Conservation (phyloP, 2,888 invertebrate species). For the Drosophila cyrtoloma region DNA sequence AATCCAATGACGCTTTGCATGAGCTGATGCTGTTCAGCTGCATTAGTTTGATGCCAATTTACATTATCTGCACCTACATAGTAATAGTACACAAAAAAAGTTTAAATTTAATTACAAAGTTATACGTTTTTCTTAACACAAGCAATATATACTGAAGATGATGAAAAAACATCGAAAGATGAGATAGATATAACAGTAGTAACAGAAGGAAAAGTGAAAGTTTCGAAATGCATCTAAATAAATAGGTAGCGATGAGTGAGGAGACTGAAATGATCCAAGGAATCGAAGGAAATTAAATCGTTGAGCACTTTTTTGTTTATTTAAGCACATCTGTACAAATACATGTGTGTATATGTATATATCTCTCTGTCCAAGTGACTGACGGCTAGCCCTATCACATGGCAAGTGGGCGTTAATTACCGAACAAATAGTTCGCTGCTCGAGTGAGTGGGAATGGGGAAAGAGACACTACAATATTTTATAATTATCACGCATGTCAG, state of each 20-base stretch:
- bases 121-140: not conserved
- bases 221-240: not conserved
- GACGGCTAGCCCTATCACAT: constrained; percentile 7
- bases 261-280: not conserved
- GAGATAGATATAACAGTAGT: not conserved
- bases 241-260: not conserved
- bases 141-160: too few species aligned
- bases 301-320: not conserved
- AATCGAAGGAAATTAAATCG: not conserved
- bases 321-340: not conserved
- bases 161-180: not conserved
- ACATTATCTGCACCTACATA: not conserved
- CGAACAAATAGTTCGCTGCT: constrained; percentile 34
- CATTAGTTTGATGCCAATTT: not conserved
- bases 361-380: constrained; percentile 14
- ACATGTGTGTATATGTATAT: not conserved
- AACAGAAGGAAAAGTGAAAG: not conserved
- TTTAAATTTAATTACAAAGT: not conserved
- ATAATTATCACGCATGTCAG: not conserved
- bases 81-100: not conserved
- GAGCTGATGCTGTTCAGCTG: constrained; percentile 11
- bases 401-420: constrained; percentile 51
- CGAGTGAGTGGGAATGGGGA: constrained; percentile 1
- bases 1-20: constrained; percentile 2
- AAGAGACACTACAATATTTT: not conserved